Evolutionary conservation across 2,888 invertebrate genomes (phyloP).

Genomic region (Branchipolynoe longqiensis): DNA sequence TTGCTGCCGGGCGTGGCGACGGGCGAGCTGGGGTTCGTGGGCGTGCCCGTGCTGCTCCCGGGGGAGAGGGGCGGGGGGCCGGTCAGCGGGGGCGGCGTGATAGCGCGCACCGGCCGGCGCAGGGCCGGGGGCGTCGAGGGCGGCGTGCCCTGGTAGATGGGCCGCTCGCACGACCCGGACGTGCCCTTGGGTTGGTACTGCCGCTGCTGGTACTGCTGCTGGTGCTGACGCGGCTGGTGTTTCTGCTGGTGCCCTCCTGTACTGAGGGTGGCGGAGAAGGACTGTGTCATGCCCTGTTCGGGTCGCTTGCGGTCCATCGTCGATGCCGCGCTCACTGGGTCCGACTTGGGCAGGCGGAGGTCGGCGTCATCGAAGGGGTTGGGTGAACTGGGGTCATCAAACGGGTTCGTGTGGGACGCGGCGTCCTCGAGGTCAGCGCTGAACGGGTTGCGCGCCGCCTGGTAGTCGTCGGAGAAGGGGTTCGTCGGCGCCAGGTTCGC

Average conservation of each 20-base stretch:
- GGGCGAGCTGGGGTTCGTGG: background rate
- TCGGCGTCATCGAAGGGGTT: slow-evolving; percentile 58
- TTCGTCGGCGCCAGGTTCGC: background rate
- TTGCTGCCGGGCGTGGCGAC: slow-evolving; percentile 4
- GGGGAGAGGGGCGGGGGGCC: slow-evolving; percentile 47
- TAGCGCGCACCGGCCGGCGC: slow-evolving; percentile 34
- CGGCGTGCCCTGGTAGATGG: slow-evolving; percentile 76
- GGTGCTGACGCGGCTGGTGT: background rate
- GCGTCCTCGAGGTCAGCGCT: slow-evolving; percentile 31
- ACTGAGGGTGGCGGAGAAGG: slow-evolving; percentile 45
- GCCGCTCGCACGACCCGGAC: slow-evolving; percentile 63
- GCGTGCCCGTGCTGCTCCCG: slow-evolving; percentile 37
- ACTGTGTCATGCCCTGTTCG: slow-evolving; percentile 27
- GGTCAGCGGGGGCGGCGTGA: slow-evolving; percentile 42
- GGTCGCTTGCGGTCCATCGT: slow-evolving; percentile 44
- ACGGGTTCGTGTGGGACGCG: slow-evolving; percentile 34
- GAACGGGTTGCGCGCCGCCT: slow-evolving; percentile 10
- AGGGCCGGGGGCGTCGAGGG: slow-evolving; percentile 73
- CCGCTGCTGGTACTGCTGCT: background rate
- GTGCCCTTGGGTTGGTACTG: background rate
- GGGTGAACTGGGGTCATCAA: slow-evolving; percentile 51
- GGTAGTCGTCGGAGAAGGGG: slow-evolving; percentile 1
- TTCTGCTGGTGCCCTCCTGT: background rate
- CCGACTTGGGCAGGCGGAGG: slow-evolving; percentile 26
- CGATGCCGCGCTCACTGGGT: slow-evolving; percentile 33